Conservation (phyloP, 2,888 invertebrate genomes). For the Caenorhabditis uteleia region DNA sequence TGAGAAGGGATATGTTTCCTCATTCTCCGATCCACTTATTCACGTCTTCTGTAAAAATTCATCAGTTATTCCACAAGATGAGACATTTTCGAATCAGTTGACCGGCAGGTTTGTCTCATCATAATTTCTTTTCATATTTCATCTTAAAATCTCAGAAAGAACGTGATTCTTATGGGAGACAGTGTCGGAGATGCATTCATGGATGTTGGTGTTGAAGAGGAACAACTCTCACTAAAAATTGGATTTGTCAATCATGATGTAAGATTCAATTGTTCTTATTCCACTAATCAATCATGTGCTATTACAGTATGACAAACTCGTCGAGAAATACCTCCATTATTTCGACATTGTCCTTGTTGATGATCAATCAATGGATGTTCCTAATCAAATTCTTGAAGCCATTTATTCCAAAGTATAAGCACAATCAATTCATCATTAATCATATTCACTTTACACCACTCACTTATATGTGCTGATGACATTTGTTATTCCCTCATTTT, state of each 20-base stretch:
- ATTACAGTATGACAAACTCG: conserved; percentile 35
- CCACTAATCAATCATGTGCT: neutral
- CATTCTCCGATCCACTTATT: conserved; percentile 81
- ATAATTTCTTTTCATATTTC: neutral
- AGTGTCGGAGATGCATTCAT: conserved; percentile 89
- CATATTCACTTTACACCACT: too few species aligned
- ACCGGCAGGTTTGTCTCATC: too few species aligned
- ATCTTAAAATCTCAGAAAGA: too few species aligned
- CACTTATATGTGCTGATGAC: too few species aligned
- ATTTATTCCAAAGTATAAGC: conserved; percentile 27
- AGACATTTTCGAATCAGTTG: conserved; percentile 32
- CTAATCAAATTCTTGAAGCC: conserved; percentile 36
- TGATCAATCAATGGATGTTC: conserved; percentile 78
- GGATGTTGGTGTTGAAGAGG: conserved; percentile 82
- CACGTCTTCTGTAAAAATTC: conserved; percentile 95
- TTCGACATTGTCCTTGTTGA: conserved; percentile 90
- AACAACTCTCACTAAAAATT: conserved; percentile 79
- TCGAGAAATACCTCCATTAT: conserved; percentile 39
- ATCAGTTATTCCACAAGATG: conserved; percentile 75
- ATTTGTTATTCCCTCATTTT: too few species aligned
- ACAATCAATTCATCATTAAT: too few species aligned
- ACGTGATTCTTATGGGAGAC: conserved; percentile 90
- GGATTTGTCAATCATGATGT: conserved; percentile 81
- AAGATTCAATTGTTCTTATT: conserved; percentile 2
- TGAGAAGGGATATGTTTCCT: conserved; percentile 62